Evolutionary conservation across 1,140 invertebrate species (phyloP).

Genomic region (Hypothenemus hampei): DNA sequence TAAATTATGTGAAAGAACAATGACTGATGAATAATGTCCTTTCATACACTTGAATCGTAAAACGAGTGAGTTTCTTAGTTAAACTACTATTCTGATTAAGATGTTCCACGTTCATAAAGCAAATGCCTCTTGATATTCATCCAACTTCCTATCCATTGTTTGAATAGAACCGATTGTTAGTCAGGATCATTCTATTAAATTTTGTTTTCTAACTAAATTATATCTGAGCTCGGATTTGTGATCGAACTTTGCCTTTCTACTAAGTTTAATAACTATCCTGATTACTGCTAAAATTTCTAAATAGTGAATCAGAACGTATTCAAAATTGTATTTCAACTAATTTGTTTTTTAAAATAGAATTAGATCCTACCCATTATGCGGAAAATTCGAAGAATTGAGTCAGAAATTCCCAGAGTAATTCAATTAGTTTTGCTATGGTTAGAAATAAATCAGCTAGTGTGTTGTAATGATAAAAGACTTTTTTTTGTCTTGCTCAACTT

Average conservation of each 20-base stretch:
- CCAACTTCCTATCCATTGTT: neutral
- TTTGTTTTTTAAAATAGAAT: neutral
- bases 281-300: neutral
- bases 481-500: too few species aligned
- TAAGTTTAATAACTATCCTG: neutral
- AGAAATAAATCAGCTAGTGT: too few species aligned
- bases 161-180: slow-evolving; percentile 2
- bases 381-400: too few species aligned
- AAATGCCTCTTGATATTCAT: neutral
- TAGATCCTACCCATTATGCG: neutral
- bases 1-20: too few species aligned
- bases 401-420: too few species aligned
- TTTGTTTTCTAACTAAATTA: slow-evolving; percentile 1
- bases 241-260: neutral
- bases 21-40: too few species aligned
- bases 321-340: neutral
- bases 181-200: neutral
- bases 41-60: too few species aligned
- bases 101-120: too few species aligned
- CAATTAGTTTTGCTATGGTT: too few species aligned
- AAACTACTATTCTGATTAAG: too few species aligned
- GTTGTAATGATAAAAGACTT: too few species aligned
- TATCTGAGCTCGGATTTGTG: neutral
- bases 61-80: too few species aligned
- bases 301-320: neutral